These are phyloP conservation scores for Hippolais icterina DNA, from an alignment of 2,113 vertebrate species.

Conservation along the genomic window DNA sequence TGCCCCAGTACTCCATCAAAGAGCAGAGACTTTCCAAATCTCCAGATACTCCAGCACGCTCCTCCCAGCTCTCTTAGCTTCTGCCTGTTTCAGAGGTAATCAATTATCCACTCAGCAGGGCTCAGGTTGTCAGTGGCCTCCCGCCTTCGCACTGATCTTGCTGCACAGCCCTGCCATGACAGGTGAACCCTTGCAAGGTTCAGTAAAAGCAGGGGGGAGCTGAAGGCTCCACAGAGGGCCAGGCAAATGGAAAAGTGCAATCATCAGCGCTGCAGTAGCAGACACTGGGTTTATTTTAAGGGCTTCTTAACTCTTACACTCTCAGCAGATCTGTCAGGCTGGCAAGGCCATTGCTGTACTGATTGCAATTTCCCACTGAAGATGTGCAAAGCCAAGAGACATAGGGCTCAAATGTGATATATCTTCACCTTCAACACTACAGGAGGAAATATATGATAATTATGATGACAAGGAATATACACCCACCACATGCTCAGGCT, in stretches of 20 bases:
- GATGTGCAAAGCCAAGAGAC: background rate
- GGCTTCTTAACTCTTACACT: background rate
- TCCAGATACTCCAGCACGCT: background rate
- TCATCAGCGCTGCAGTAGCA: background rate
- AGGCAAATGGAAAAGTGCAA: background rate
- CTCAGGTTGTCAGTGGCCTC: background rate
- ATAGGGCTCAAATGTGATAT: background rate
- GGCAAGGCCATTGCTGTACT: background rate
- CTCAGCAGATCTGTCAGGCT: constrained; percentile 32
- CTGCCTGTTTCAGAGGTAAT: background rate
- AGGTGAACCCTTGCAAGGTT: background rate
- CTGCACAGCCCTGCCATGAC: background rate
- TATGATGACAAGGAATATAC: background rate
- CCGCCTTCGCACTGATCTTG: background rate
- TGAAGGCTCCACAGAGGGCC: background rate
- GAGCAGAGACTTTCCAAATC: background rate
- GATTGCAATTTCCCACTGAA: background rate
- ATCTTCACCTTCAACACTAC: background rate
- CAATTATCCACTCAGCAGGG: background rate
- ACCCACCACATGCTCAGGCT: background rate
- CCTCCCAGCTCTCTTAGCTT: background rate
- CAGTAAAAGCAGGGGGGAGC: background rate
- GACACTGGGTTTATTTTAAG: constrained; percentile 17
- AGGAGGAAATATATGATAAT: background rate
- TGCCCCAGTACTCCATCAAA: background rate